Evolutionary conservation across 2,113 vertebrate species (phyloP).

Genomic region (Cephalopholis sonnerati): DNA sequence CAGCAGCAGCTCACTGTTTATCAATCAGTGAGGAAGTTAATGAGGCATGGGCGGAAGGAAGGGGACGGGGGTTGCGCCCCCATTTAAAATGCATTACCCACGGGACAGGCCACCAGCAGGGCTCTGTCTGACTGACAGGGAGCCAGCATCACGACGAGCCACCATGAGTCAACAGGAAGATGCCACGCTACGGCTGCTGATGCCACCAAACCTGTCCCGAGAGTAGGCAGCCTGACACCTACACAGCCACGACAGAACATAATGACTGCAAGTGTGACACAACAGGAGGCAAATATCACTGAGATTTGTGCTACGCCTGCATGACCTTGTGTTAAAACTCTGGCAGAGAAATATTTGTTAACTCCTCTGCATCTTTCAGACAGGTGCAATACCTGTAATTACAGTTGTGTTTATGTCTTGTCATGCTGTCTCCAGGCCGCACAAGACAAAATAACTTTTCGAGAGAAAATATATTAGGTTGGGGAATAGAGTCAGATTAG

Average conservation of each 20-base stretch:
- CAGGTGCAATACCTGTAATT: conserved; percentile 37
- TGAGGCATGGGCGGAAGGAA: conserved; percentile 53
- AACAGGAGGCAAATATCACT: conserved; percentile 3
- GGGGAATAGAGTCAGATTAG: conserved; percentile 32
- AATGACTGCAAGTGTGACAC: conserved; percentile 25
- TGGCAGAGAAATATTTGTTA: conserved; percentile 34
- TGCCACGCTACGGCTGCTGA: conserved; percentile 11
- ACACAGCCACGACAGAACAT: conserved; percentile 14
- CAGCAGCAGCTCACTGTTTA: conserved; percentile 61
- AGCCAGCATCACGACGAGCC: neutral
- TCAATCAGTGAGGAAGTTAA: conserved; percentile 76
- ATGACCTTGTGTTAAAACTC: conserved; percentile 16
- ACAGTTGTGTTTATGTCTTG: conserved; percentile 48
- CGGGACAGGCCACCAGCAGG: conserved; percentile 32
- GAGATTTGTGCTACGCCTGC: neutral
- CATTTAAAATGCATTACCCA: conserved; percentile 74
- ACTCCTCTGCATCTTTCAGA: conserved; percentile 21
- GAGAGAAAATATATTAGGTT: conserved; percentile 36
- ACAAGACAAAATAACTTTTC: conserved; percentile 18
- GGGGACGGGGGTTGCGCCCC: conserved; percentile 30
- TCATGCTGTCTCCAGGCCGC: conserved; percentile 22
- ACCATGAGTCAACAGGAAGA: conserved; percentile 20
- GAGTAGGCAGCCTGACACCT: conserved; percentile 19
- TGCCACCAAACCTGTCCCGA: neutral
- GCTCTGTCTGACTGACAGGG: conserved; percentile 48